Evolutionary conservation across 2,113 vertebrate species (phyloP).

Genomic region (Xenopus laevis): DNA sequence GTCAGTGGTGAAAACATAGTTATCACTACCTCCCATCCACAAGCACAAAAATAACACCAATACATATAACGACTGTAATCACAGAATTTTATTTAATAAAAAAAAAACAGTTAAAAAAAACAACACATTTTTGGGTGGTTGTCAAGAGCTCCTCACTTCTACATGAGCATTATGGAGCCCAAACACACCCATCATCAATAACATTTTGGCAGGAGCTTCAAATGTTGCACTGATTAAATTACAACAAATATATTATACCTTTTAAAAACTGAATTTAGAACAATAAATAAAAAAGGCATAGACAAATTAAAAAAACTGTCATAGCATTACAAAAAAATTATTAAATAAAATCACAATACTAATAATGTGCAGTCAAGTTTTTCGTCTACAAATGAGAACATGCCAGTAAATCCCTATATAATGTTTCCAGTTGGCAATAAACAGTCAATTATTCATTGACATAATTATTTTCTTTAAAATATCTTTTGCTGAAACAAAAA

Average conservation of each 20-base stretch:
- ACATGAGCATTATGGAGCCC: constrained; percentile 57
- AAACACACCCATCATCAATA: constrained; percentile 64
- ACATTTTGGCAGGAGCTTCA: constrained; percentile 68
- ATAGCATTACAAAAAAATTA: constrained; percentile 72
- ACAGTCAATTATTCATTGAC: constrained; percentile 70
- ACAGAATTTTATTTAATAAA: constrained; percentile 46
- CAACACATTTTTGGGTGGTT: constrained; percentile 69
- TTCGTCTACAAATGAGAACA: constrained; percentile 73
- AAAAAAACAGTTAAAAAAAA: constrained; percentile 71
- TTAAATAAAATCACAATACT: constrained; percentile 85
- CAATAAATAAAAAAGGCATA: constrained; percentile 91
- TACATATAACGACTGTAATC: neutral
- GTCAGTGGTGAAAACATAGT: no score
- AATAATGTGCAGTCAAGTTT: constrained; percentile 98
- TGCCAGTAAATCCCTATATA: constrained; percentile 82
- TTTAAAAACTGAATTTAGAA: constrained; percentile 91
- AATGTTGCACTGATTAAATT: constrained; percentile 78
- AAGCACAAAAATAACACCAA: no score
- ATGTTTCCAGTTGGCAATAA: constrained; percentile 94
- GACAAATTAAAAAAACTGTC: constrained; percentile 78
- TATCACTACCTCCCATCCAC: no score
- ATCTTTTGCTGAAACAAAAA: constrained; percentile 59
- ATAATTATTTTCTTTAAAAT: constrained; percentile 47
- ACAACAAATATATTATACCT: constrained; percentile 83
- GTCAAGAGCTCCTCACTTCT: constrained; percentile 60